phyloP scores from a whole-genome alignment of 2,888 invertebrate genomes.

The Eupithecia dodoneata region DNA sequence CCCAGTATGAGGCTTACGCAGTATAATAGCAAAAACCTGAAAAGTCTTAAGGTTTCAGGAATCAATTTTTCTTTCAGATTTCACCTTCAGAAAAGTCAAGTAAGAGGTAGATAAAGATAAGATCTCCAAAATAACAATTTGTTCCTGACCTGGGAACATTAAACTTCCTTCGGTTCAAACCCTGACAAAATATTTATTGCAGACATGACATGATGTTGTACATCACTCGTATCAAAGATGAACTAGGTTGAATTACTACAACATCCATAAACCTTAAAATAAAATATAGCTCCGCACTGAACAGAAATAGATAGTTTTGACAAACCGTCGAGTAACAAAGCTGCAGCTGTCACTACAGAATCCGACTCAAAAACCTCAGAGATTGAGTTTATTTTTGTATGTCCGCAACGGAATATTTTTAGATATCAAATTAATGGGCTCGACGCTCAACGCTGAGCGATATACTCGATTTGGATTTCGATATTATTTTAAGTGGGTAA shows the following conservation, averaged over 20 bases:
- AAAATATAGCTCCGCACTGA: not conserved
- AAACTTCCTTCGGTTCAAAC: not conserved
- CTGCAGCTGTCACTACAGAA: conserved; percentile 42
- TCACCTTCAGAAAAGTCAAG: not conserved
- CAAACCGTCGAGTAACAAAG: conserved; percentile 38
- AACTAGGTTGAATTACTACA: conserved; percentile 7
- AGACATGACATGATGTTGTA: not conserved
- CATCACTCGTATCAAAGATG: conserved; percentile 14
- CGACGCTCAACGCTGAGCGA: conserved; percentile 17
- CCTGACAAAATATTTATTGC: not conserved
- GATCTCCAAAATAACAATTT: not conserved
- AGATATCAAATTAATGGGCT: conserved; percentile 31
- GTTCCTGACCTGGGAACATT: not conserved
- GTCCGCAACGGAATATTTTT: conserved; percentile 39
- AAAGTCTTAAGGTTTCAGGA: not conserved
- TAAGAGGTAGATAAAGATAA: not conserved
- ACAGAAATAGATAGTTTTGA: conserved; percentile 40
- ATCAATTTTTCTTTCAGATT: not conserved
- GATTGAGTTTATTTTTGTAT: conserved; percentile 38
- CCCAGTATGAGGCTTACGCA: too few species aligned
- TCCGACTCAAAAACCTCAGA: conserved; percentile 35
- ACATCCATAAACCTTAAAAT: conserved; percentile 17
- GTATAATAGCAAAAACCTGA: too few species aligned
- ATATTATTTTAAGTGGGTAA: conserved; percentile 1
- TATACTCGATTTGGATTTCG: not conserved